These are phyloP conservation scores for Smithornis capensis DNA, from an alignment of 2,113 vertebrate species.

Conservation along the genomic window DNA sequence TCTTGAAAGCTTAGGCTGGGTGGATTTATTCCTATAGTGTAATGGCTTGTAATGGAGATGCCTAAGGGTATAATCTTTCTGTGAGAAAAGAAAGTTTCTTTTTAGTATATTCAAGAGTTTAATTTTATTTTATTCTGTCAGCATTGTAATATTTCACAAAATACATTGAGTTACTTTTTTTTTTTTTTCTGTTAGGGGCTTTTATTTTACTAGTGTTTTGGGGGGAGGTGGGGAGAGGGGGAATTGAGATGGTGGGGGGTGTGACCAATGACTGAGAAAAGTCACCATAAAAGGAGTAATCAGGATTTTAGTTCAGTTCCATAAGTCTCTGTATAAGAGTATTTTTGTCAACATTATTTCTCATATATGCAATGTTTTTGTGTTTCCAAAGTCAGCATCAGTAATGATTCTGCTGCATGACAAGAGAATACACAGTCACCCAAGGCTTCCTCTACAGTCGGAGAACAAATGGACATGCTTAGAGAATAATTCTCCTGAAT, in stretches of 20 bases:
- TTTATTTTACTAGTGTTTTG: not conserved
- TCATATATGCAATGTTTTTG: not conserved
- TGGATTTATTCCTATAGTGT: not conserved
- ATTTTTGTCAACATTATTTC: not conserved
- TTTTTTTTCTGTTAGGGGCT: not conserved
- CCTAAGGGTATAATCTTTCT: not conserved
- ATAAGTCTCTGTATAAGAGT: not conserved
- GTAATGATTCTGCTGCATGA: not conserved
- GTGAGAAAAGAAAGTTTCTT: not conserved
- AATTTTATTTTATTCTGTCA: not conserved
- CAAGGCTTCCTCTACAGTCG: not conserved
- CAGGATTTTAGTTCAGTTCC: not conserved
- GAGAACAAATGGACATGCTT: not conserved
- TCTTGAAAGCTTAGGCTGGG: not conserved
- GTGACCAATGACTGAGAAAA: not conserved
- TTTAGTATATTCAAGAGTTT: not conserved
- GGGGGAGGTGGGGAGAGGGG: accelerated
- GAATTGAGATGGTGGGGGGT: not conserved
- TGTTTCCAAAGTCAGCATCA: not conserved
- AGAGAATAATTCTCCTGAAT: not conserved
- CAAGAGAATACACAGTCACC: not conserved
- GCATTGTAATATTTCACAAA: not conserved
- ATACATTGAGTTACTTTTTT: not conserved
- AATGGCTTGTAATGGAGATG: not conserved
- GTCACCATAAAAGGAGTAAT: not conserved